Percentiles rank a stretch among this genome's conserved stretches.
Evolutionary conservation across 2,113 vertebrate species (phyloP).

Genomic region (Tragelaphus imberbis): DNA sequence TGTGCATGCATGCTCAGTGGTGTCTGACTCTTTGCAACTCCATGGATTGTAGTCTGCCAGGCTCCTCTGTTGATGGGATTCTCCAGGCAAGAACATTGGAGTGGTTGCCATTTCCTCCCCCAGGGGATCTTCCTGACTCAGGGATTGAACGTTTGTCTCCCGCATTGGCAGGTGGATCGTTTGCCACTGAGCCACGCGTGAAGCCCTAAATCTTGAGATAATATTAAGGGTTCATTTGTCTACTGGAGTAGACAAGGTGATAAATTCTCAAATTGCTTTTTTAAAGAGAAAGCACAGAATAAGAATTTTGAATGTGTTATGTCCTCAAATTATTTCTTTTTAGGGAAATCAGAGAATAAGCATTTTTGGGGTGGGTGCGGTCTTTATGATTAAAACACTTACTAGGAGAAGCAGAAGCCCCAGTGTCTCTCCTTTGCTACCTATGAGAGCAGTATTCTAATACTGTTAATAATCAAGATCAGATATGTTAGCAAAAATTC

Average conservation of each 20-base stretch:
- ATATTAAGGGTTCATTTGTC: not conserved
- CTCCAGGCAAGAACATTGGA: not conserved
- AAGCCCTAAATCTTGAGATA: not conserved
- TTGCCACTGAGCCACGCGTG: not conserved
- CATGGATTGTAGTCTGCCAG: not conserved
- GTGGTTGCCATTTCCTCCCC: not conserved
- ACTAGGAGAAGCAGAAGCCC: not conserved
- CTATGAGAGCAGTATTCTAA: accelerated
- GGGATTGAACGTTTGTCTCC: not conserved
- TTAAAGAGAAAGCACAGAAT: not conserved
- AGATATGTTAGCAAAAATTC: not conserved
- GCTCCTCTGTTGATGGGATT: not conserved
- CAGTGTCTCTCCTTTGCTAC: accelerated
- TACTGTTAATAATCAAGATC: not conserved
- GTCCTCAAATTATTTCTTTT: not conserved
- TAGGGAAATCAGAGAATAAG: not conserved
- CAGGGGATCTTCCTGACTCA: not conserved
- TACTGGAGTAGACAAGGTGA: not conserved
- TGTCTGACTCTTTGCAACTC: not conserved
- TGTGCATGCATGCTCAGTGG: not conserved
- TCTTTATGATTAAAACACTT: no score
- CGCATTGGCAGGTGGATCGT: not conserved
- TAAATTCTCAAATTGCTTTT: not conserved
- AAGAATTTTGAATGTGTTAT: not conserved
- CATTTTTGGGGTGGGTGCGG: not conserved